Evolutionary conservation across 2,797 vertebrate genomes (phyloP).

Genomic region (Anabas testudineus): DNA sequence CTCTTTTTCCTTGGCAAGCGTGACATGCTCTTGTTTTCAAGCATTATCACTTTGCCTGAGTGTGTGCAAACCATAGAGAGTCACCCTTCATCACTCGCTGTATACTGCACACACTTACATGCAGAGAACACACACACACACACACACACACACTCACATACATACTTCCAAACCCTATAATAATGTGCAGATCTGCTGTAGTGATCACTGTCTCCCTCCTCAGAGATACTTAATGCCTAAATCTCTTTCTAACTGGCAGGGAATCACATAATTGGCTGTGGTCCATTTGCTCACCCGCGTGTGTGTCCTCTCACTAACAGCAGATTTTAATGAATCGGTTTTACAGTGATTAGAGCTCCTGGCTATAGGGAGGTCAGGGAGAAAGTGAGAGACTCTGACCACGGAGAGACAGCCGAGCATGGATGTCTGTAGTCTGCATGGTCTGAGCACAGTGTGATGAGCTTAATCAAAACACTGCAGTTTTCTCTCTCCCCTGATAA

Average conservation of each 20-base stretch:
- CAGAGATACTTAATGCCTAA: constrained; percentile 78
- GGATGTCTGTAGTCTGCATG: constrained; percentile 43
- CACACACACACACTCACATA: constrained; percentile 13
- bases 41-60: not conserved
- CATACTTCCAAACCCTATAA: constrained; percentile 48
- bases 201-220: constrained; percentile 74
- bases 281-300: constrained; percentile 78
- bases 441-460: constrained; percentile 40
- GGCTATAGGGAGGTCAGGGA: constrained; percentile 73
- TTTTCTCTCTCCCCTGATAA: constrained; percentile 59
- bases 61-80: constrained; percentile 4
- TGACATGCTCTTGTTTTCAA: constrained; percentile 8
- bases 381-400: constrained; percentile 65
- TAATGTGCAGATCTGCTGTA: constrained; percentile 68
- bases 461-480: constrained; percentile 64
- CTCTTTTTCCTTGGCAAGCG: not conserved
- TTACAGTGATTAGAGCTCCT: constrained; percentile 81
- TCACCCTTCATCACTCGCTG: constrained; percentile 19
- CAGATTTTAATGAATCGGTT: constrained; percentile 84
- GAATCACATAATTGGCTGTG: constrained; percentile 83
- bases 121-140: constrained; percentile 3
- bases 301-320: constrained; percentile 82
- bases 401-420: constrained; percentile 47
- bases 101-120: constrained; percentile 16
- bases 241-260: constrained; percentile 83